Conservation (phyloP, 2,113 vertebrate genomes). For the Scortum barcoo region DNA sequence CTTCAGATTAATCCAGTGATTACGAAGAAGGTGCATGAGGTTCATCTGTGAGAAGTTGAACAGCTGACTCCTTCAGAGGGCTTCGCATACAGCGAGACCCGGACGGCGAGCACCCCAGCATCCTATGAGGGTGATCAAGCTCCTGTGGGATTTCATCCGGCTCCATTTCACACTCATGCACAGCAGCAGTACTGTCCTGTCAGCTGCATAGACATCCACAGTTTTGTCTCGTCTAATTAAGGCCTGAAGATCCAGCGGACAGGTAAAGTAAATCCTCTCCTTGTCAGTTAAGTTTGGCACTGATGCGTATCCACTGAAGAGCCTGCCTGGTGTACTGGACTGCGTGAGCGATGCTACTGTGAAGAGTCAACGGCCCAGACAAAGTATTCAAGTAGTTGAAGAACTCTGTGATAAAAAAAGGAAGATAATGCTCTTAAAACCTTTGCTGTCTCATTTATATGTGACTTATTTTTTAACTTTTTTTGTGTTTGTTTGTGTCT, state of each 20-base stretch:
- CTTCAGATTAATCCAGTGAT: conserved; percentile 22
- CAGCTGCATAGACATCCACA: conserved; percentile 42
- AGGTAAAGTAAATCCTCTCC: conserved; percentile 37
- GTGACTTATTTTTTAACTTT: background rate
- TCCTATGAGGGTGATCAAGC: conserved; percentile 39
- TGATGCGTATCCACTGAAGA: conserved; percentile 96
- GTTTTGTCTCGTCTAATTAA: conserved; percentile 30
- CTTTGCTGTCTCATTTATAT: background rate
- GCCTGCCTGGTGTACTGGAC: conserved; percentile 98
- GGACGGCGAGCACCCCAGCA: background rate
- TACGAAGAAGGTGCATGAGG: conserved; percentile 10
- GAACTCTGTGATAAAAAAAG: conserved; percentile 88
- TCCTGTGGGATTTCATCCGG: conserved; percentile 37
- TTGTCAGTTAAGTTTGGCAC: conserved; percentile 88
- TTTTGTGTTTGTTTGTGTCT: too few species aligned
- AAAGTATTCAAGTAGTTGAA: conserved; percentile 97
- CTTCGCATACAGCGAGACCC: conserved; percentile 28
- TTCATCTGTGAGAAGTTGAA: conserved; percentile 8
- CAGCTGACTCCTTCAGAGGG: conserved; percentile 27
- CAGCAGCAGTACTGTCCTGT: conserved; percentile 13
- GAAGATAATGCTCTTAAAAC: conserved; percentile 12
- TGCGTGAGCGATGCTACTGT: conserved; percentile 96
- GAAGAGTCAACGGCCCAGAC: conserved; percentile 95
- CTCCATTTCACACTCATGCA: conserved; percentile 6
- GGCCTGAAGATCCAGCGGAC: conserved; percentile 21